These are phyloP conservation scores for Macrobrachium rosenbergii DNA, from an alignment of 1,140 invertebrate genomes.

Conservation along the genomic window DNA sequence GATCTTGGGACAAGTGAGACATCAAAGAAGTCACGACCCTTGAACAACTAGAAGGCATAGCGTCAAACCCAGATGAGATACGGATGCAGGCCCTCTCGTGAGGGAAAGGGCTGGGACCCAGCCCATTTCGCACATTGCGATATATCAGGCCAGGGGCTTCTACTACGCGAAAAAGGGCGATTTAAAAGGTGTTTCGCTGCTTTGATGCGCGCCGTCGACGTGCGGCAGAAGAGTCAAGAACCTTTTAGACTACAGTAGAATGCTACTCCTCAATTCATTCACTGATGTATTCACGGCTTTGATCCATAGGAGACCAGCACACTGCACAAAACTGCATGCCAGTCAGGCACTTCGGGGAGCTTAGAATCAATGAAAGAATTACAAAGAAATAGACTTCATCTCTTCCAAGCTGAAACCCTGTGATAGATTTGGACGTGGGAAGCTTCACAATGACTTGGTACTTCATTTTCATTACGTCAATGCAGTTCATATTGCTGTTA, in stretches of 20 bases:
- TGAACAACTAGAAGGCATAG: slow-evolving; percentile 86
- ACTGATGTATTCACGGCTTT: slow-evolving; percentile 96
- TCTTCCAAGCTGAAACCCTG: slow-evolving; percentile 60
- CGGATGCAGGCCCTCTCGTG: slow-evolving; percentile 96
- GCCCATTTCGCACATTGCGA: slow-evolving; percentile 96
- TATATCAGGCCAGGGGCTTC: slow-evolving; percentile 93
- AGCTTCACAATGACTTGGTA: slow-evolving; percentile 86
- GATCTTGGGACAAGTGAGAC: slow-evolving; percentile 87
- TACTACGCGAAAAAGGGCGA: slow-evolving; percentile 95
- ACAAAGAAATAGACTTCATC: slow-evolving; percentile 67
- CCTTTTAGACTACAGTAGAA: slow-evolving; percentile 93
- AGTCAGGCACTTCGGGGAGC: slow-evolving; percentile 83
- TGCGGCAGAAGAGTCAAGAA: slow-evolving; percentile 93
- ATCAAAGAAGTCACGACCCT: slow-evolving; percentile 84
- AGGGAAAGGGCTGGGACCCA: slow-evolving; percentile 91
- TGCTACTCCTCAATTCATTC: slow-evolving; percentile 92
- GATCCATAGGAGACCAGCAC: slow-evolving; percentile 77
- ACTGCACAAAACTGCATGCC: slow-evolving; percentile 70
- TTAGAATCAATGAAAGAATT: slow-evolving; percentile 71
- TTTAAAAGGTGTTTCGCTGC: slow-evolving; percentile 91
- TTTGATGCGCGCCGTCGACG: slow-evolving; percentile 96
- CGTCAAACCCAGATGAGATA: slow-evolving; percentile 94
- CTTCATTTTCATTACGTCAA: slow-evolving; percentile 85
- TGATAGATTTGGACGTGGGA: slow-evolving; percentile 70
- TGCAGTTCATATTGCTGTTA: slow-evolving; percentile 84